Base-by-base conservation (phyloP, 1,140 invertebrate genomes). In the Anagrus nilaparvatae region DNA sequence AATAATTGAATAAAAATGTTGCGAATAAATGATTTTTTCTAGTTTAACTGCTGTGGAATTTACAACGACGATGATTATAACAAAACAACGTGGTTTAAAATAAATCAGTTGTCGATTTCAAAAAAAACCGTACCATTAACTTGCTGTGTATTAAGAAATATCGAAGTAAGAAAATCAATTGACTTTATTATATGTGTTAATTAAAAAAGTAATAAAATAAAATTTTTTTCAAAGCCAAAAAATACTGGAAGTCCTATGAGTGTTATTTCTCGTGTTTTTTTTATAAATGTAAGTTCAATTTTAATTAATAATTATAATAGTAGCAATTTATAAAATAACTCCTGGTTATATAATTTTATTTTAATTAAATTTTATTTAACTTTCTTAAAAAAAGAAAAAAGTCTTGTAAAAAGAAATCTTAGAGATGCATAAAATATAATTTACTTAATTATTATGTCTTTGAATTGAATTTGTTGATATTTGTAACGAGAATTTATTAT, bases 21-120 rank as follows among this genome's bases (percentile, higher is more conserved):
- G 24, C 24, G 24, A 6, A 12, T n/a, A 6, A 12, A 27, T 7
- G 24, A 6, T n/a, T 9, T 34, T 35, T 65, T 66, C 14, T 53
- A 76, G 73, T 73, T 75, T 48, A 66, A 72, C 49, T 77, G 74
- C 51, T 77, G 74, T 49, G 74, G 73, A 28, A 69, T 75, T 34
- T 47, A 69, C 21, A 58, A 57, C n/a, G 61, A 65, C 29, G 39
- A 27, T 6, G 73, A 76, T 54, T 75, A 73, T 47, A 59, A 61
- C 40, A 62, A 64, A 24, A 75, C 72, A 34, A 54, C 51, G 9
- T 74, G 69, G 69, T 65, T 59, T 58, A 64, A 61, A 24, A 56
- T 64, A 20, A 54, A 47, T 9, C 50, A 58, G 40, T 53, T 58
- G 41, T 59, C 56, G n/a, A 58, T 59, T 5, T 52, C 33, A 39